Conservation (phyloP, 92 coral and sea anemone genomes). For the Porites evermanni region DNA sequence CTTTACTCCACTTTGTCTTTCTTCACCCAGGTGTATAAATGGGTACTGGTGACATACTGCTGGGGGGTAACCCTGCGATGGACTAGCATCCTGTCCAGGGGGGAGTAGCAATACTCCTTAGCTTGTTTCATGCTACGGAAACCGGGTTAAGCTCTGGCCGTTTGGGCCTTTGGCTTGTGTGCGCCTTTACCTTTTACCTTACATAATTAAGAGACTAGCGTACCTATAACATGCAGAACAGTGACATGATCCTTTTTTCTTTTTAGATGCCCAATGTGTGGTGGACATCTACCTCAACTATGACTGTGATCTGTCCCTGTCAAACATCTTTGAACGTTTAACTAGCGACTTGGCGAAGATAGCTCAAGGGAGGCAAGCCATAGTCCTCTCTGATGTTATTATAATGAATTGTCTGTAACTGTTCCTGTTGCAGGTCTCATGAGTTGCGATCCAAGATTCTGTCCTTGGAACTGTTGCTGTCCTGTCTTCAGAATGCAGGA, state of each 20-base stretch:
- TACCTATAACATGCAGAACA: background rate
- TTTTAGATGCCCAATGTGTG: constrained; percentile 96
- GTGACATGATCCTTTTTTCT: background rate
- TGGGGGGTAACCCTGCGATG: too few species aligned
- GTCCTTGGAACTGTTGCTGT: constrained; percentile 89
- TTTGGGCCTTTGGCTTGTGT: too few species aligned
- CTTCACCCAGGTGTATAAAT: too few species aligned
- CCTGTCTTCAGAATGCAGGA: constrained; percentile 99
- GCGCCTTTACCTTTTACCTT: too few species aligned
- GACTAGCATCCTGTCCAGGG: too few species aligned
- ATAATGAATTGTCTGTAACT: background rate
- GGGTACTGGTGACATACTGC: too few species aligned
- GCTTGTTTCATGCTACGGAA: too few species aligned
- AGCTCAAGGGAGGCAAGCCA: constrained; percentile 99
- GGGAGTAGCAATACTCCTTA: too few species aligned
- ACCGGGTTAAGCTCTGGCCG: too few species aligned
- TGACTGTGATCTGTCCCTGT: constrained; percentile 95
- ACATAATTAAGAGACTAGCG: background rate
- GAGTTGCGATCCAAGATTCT: constrained; percentile 97
- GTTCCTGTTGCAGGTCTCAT: constrained; percentile 76
- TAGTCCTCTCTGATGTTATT: constrained; percentile 74
- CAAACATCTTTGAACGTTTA: constrained; percentile 96
- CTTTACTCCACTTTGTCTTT: too few species aligned
- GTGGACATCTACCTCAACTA: constrained; percentile 97
- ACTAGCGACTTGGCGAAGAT: constrained; percentile 97